Base-by-base conservation (phyloP, 2,888 invertebrate species). In the Epirrita christyi region DNA sequence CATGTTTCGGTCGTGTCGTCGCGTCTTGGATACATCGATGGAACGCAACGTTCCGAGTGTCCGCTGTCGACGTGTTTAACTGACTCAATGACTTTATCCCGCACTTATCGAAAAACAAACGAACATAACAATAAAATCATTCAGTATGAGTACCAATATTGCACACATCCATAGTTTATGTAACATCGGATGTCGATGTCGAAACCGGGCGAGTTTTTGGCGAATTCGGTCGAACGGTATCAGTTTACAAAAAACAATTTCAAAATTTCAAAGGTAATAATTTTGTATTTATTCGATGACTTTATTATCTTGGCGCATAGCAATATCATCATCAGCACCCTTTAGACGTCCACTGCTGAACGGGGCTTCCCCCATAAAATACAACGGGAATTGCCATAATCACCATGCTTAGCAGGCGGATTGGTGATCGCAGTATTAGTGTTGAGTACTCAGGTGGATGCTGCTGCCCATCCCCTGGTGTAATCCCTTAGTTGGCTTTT, bases 41-140 rank as follows among this genome's bases (percentile, higher is more conserved):
- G 63, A 55, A 56, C 60, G 60, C 56, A 55, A 56, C 60, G 60
- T 58, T 63, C 65, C 61, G 46, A 54, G 52, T 64, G 63, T 63
- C 60, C 66, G 10, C 58, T 61, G 70, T 70, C 61, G 68, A 67
- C 59, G 63, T 60, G 56, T 64, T 63, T 67, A 67, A 68, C 56
- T 67, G 64, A n/a, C 68, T 74, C 70, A 78, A 83, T 75, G 75
- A 79, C 81, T 81, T 81, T 78, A 83, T 85, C 78, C 68, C 75
- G 74, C 73, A 79, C 79, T 81, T 78, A 83, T 85, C 78, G 71
- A 71, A 63, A 73, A 72, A 78, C 72, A 72, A 73, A 76, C 71
- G 60, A 67, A 68, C 72, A 76, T 73, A 72, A 77, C 71, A 77
- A 79, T 78, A 78, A 79, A 78, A 75, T 70, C 68, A 70, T 73